Percentiles rank a stretch among this genome's conserved stretches.
Conservation (phyloP, 2,113 vertebrate genomes). For the Phylloscopus whistleri region DNA sequence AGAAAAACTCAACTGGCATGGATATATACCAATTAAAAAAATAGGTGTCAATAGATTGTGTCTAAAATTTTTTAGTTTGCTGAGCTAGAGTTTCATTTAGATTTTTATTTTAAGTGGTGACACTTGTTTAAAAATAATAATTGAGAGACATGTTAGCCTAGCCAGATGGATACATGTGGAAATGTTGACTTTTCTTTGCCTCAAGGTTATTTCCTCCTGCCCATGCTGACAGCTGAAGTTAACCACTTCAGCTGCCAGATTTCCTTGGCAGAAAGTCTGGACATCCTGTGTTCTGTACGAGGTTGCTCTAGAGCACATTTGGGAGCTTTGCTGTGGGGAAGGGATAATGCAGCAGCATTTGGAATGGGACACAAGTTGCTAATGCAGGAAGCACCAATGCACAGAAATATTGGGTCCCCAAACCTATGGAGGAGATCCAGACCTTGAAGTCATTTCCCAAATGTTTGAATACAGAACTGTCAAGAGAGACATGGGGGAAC, state of each 20-base stretch:
- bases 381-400: not conserved
- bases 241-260: not conserved
- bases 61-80: not conserved
- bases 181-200: constrained; percentile 11
- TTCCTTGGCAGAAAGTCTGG: not conserved
- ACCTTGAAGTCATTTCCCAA: not conserved
- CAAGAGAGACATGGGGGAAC: not conserved
- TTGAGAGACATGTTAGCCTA: not conserved
- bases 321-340: not conserved
- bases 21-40: not conserved
- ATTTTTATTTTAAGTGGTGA: not conserved
- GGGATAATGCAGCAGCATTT: not conserved
- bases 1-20: not conserved
- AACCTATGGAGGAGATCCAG: not conserved
- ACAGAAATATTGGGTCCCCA: not conserved
- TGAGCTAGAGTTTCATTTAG: not conserved
- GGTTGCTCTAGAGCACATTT: not conserved
- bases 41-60: not conserved
- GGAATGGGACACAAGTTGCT: not conserved
- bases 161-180: not conserved
- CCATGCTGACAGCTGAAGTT: not conserved
- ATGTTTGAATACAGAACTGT: not conserved
- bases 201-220: not conserved
- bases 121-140: not conserved
- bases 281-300: fast-evolving